These are phyloP conservation scores for Brachirus orientalis DNA, from an alignment of 2,113 vertebrate species.

Conservation along the genomic window DNA sequence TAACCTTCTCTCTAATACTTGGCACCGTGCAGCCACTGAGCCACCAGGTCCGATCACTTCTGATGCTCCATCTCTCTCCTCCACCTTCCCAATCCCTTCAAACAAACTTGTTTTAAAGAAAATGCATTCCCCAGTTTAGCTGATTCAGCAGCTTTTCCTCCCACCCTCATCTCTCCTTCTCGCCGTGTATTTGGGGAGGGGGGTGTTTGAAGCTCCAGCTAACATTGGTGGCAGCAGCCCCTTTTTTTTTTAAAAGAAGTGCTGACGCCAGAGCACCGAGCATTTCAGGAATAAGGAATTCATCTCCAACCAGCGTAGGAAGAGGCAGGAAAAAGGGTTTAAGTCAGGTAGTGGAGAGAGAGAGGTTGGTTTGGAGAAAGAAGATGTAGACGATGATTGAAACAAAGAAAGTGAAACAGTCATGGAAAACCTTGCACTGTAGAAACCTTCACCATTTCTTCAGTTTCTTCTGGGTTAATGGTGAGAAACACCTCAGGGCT, in stretches of 20 bases:
- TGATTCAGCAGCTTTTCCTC: constrained; percentile 72
- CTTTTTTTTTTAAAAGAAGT: constrained; percentile 65
- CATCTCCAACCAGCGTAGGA: constrained; percentile 59
- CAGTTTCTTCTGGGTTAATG: too few relatives aligned
- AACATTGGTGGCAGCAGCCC: constrained; percentile 50
- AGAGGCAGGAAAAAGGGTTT: constrained; percentile 15
- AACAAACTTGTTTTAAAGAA: constrained; percentile 79
- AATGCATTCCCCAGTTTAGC: constrained; percentile 75
- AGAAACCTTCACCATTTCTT: too few relatives aligned
- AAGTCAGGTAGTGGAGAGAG: neutral
- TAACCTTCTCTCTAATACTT: constrained; percentile 42
- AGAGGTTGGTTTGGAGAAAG: neutral
- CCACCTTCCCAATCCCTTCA: constrained; percentile 69
- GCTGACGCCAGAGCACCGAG: constrained; percentile 71
- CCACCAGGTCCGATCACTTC: constrained; percentile 57
- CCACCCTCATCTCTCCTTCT: constrained; percentile 34
- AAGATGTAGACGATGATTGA: too few relatives aligned
- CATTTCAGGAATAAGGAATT: constrained; percentile 69
- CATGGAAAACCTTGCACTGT: too few relatives aligned
- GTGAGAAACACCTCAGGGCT: too few relatives aligned
- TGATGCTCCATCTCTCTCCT: constrained; percentile 55
- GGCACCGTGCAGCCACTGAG: constrained; percentile 42
- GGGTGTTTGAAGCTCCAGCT: constrained; percentile 42
- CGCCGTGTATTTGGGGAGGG: constrained; percentile 2
- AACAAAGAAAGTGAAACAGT: too few relatives aligned